Evolutionary conservation across 2,888 invertebrate genomes (phyloP).

Genomic region (Limnephilus rhombicus): DNA sequence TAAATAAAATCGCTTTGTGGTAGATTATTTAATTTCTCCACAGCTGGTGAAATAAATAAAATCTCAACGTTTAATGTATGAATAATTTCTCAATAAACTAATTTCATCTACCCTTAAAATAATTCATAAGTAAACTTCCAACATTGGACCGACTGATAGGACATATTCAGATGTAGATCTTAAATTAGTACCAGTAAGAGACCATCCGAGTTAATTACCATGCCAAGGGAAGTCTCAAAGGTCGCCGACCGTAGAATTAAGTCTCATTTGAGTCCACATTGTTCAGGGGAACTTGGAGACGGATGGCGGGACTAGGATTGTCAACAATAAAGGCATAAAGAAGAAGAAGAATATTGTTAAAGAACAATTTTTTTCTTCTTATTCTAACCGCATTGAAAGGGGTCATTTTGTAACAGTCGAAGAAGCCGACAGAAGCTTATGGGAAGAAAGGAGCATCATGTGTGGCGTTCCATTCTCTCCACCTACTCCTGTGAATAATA

Average conservation of each 20-base stretch:
- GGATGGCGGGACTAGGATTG: not conserved
- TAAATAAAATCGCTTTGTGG: not conserved
- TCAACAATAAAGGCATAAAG: not conserved
- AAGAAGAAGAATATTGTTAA: not conserved
- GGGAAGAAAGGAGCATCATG: not conserved
- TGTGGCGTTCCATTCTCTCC: not conserved
- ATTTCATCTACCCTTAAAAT: not conserved
- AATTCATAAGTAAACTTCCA: not conserved
- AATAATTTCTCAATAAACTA: not conserved
- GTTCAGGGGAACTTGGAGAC: slow-evolving; percentile 11
- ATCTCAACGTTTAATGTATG: not conserved
- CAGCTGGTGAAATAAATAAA: too few species aligned
- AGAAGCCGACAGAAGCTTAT: not conserved
- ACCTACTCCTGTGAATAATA: not conserved
- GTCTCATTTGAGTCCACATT: slow-evolving; percentile 11
- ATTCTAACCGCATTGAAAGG: not conserved
- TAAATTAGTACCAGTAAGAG: not conserved
- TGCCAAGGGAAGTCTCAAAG: slow-evolving; percentile 3
- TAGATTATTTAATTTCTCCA: not conserved
- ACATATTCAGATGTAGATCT: not conserved
- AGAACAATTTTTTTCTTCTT: not conserved
- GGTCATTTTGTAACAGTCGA: not conserved
- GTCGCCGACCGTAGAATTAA: slow-evolving; percentile 19
- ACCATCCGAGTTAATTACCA: not conserved
- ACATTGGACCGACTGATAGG: not conserved